These are phyloP conservation scores for Pseudochirops cupreus DNA, from an alignment of 2,797 vertebrate species.

Conservation along the genomic window DNA sequence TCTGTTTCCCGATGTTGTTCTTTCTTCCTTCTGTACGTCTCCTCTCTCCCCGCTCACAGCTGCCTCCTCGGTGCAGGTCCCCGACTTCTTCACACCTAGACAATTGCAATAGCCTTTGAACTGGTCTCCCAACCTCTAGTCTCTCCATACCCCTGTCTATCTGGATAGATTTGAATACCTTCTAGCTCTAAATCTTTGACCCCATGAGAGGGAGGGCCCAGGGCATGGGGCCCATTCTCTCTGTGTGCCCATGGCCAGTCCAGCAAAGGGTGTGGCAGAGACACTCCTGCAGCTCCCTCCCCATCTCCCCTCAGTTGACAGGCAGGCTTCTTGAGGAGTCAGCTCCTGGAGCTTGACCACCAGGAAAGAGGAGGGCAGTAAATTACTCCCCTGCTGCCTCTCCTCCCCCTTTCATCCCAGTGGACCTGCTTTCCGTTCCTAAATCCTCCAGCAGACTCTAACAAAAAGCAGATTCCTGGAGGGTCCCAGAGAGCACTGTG, in stretches of 20 bases:
- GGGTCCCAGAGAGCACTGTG: constrained; percentile 48
- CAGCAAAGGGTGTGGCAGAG: neutral
- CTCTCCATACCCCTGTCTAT: too few relatives aligned
- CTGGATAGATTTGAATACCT: neutral
- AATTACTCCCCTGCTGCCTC: constrained; percentile 63
- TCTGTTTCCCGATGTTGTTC: too few relatives aligned
- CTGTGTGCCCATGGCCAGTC: neutral
- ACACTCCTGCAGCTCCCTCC: neutral
- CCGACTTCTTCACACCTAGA: too few relatives aligned
- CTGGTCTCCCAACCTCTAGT: too few relatives aligned
- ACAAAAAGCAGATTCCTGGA: constrained; percentile 72
- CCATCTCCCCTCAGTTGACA: constrained; percentile 21
- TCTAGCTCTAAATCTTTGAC: neutral
- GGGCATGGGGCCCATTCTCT: too few relatives aligned
- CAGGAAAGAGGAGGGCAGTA: constrained; percentile 52
- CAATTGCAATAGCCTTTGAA: too few relatives aligned
- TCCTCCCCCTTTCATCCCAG: constrained; percentile 66
- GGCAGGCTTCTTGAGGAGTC: constrained; percentile 6
- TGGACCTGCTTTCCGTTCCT: constrained; percentile 69
- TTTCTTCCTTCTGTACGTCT: too few relatives aligned
- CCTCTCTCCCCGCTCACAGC: too few relatives aligned
- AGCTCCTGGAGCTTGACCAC: neutral
- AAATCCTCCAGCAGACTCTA: constrained; percentile 73
- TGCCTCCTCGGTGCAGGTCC: too few relatives aligned
- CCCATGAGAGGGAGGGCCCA: neutral